A percentile compares a stretch with the other conserved stretches of the same genome.
Conservation (phyloP, 2,797 vertebrate genomes). For the Malacoraja senta region DNA sequence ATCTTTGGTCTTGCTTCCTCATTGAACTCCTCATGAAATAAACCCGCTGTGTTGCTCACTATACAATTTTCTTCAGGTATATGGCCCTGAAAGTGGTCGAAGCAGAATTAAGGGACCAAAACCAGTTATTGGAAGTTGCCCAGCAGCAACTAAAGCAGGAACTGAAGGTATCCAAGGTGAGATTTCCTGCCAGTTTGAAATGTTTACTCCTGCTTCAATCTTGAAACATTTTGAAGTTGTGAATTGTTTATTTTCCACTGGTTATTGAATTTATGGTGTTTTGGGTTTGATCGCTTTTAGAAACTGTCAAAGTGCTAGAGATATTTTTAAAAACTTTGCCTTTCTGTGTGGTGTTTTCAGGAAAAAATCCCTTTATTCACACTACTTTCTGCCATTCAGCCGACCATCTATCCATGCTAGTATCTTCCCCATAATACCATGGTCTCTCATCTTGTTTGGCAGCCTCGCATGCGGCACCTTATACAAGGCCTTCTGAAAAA, state of each 20-base stretch:
- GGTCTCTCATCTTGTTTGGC: no score
- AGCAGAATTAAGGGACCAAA: conserved; percentile 17
- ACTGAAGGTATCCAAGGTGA: not conserved
- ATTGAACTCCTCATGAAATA: not conserved
- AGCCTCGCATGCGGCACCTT: no score
- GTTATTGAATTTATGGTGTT: not conserved
- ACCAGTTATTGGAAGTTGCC: conserved; percentile 12
- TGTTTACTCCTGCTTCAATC: not conserved
- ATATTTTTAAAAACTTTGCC: no score
- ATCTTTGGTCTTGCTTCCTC: not conserved
- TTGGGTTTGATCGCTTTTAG: not conserved
- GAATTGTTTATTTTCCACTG: not conserved
- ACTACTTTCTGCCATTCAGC: no score
- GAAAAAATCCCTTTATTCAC: no score
- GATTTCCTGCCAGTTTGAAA: not conserved
- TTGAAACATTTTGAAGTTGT: not conserved
- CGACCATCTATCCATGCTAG: no score
- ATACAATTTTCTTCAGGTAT: not conserved
- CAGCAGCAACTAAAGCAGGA: conserved; percentile 18
- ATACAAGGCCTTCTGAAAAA: no score
- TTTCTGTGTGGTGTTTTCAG: no score
- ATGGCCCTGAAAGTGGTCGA: conserved; percentile 8
- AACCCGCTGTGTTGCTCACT: not conserved
- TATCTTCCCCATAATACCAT: no score
- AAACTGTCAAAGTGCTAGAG: not conserved